phyloP scores from a whole-genome alignment of 2,113 vertebrate species.

The Fukomys damarensis region DNA sequence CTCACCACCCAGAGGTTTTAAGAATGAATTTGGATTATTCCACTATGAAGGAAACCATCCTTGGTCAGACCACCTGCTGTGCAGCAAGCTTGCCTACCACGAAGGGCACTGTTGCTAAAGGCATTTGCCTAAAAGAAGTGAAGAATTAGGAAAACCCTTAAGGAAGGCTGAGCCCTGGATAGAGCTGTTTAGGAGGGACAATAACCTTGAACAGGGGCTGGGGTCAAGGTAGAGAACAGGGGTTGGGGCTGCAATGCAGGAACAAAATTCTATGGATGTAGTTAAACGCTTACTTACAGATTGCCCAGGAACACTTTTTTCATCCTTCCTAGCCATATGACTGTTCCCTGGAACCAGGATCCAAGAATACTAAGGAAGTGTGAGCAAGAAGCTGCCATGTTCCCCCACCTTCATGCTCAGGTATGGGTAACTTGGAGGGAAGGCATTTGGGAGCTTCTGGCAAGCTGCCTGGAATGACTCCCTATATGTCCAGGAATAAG shows the following conservation, averaged over 20 bases:
- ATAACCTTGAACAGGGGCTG: neutral
- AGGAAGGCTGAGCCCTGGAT: neutral
- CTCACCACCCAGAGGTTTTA: neutral
- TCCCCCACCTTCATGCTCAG: neutral
- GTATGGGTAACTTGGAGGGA: neutral
- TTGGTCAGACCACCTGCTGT: neutral
- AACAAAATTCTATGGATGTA: rapidly evolving
- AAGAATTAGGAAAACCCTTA: neutral
- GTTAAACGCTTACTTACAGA: rapidly evolving
- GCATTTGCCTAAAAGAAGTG: neutral
- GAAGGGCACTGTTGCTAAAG: neutral
- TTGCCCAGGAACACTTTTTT: neutral
- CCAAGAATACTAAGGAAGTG: neutral
- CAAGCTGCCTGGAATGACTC: neutral
- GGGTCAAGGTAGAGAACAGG: too few relatives aligned
- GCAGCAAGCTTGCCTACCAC: neutral
- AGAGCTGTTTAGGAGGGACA: neutral
- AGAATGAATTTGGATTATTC: neutral
- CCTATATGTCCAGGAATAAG: neutral
- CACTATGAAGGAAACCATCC: neutral
- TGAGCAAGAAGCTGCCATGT: neutral
- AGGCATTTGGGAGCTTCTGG: neutral
- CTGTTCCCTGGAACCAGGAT: neutral
- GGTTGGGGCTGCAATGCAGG: neutral
- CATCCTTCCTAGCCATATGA: neutral